Percentiles rank a stretch among this genome's conserved stretches.
These are phyloP conservation scores for Hemaris fuciformis DNA, from an alignment of 2,888 invertebrate species.

Conservation along the genomic window DNA sequence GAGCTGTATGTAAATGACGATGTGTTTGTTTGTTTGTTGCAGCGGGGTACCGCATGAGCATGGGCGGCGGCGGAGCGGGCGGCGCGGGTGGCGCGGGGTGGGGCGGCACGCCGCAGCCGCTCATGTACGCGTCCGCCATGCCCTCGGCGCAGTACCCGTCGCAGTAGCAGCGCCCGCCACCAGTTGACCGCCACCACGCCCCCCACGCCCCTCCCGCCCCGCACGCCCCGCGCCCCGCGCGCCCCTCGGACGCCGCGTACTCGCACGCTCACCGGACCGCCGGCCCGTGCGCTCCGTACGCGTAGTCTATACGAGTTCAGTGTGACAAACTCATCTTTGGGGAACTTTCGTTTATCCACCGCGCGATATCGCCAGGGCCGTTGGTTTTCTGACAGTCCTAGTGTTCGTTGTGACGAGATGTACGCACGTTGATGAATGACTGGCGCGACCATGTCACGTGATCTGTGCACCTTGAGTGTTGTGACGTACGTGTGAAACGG, in stretches of 20 bases:
- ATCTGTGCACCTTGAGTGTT: neutral
- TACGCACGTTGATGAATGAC: neutral
- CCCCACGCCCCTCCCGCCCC: slow-evolving; percentile 8
- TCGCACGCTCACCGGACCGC: no score
- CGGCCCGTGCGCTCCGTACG: no score
- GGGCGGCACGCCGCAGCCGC: slow-evolving; percentile 82
- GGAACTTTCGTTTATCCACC: neutral
- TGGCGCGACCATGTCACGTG: neutral
- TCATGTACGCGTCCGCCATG: slow-evolving; percentile 91
- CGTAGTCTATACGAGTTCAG: neutral
- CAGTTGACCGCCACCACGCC: slow-evolving; percentile 20
- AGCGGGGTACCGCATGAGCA: slow-evolving; percentile 84
- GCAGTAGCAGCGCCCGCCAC: slow-evolving; percentile 82
- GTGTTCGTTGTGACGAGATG: neutral
- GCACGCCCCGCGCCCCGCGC: slow-evolving; percentile 16
- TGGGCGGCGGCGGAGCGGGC: slow-evolving; percentile 68
- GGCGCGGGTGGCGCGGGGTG: slow-evolving; percentile 67
- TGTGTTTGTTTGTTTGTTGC: slow-evolving; percentile 35
- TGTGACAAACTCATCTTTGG: neutral
- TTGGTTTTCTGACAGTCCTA: slow-evolving; percentile 1
- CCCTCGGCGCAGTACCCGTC: slow-evolving; percentile 91
- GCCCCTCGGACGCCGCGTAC: neutral
- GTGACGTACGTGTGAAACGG: neutral
- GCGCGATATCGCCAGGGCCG: neutral
- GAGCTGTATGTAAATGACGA: no score